phyloP scores from a whole-genome alignment of 2,888 invertebrate species.

The Dryobotodes eremita region DNA sequence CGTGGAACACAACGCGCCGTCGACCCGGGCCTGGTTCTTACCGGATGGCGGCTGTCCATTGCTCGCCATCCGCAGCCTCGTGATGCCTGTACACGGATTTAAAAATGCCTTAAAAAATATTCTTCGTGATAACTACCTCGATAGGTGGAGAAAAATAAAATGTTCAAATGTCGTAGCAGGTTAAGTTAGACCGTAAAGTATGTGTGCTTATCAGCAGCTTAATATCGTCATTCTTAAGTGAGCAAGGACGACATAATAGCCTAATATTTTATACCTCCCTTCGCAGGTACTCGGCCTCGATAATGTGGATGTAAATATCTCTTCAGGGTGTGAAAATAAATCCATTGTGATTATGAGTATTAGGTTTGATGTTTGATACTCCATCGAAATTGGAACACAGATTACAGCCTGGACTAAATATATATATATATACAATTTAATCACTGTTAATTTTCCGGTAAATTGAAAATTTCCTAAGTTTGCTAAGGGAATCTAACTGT shows the following conservation, averaged over 20 bases:
- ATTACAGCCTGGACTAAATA: background rate
- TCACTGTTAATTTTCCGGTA: too few relatives aligned
- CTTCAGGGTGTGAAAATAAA: background rate
- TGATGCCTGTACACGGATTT: background rate
- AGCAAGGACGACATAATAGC: slow-evolving; percentile 3
- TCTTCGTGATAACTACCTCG: background rate
- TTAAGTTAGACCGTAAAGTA: slow-evolving; percentile 4
- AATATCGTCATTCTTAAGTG: slow-evolving; percentile 20
- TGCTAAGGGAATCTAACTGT: too few relatives aligned
- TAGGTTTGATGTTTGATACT: background rate
- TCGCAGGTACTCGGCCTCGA: slow-evolving; percentile 22
- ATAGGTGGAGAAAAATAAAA: background rate
- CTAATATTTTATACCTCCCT: slow-evolving; percentile 3
- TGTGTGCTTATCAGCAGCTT: slow-evolving; percentile 19
- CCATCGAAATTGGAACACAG: background rate
- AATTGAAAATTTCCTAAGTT: too few relatives aligned
- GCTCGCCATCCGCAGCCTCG: too few relatives aligned
- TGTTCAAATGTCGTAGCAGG: background rate
- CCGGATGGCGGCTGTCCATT: too few relatives aligned
- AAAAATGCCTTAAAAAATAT: background rate
- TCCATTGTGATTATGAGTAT: background rate
- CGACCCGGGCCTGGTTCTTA: too few relatives aligned
- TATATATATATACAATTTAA: too few relatives aligned
- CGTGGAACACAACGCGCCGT: too few relatives aligned
- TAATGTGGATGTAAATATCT: background rate